Percentiles rank a stretch among this genome's conserved stretches.
These are phyloP conservation scores for Monochamus alternatus DNA, from an alignment of 2,888 invertebrate species.

Conservation along the genomic window DNA sequence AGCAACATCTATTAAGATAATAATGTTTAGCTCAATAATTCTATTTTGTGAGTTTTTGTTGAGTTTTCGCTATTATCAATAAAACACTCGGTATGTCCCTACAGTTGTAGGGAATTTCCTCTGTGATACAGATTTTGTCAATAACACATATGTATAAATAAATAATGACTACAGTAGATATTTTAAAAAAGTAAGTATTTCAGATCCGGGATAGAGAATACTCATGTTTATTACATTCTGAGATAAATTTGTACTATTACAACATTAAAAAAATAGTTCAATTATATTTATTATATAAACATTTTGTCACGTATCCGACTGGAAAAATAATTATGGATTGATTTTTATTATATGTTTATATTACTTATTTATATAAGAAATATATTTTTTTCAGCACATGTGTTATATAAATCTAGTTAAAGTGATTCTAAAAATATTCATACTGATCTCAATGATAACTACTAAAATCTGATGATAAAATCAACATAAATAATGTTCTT, in stretches of 20 bases:
- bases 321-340: slow-evolving; percentile 2
- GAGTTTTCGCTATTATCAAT: too few relatives aligned
- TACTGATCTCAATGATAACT: background rate
- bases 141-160: too few relatives aligned
- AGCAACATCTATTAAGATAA: too few relatives aligned
- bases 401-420: slow-evolving; percentile 3
- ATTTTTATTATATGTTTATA: slow-evolving; percentile 12
- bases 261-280: slow-evolving; percentile 1
- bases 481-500: background rate
- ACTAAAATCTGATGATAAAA: background rate
- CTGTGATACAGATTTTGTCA: too few relatives aligned
- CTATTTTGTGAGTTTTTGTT: too few relatives aligned
- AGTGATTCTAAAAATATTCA: background rate
- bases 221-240: too few relatives aligned
- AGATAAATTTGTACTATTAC: background rate
- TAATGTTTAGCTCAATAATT: too few relatives aligned
- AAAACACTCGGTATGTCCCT: too few relatives aligned
- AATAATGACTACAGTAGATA: too few relatives aligned
- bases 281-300: background rate
- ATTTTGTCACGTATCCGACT: background rate
- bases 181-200: too few relatives aligned
- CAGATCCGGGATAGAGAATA: too few relatives aligned
- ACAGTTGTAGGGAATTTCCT: background rate
- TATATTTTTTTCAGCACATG: background rate
- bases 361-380: slow-evolving; percentile 8